Base-by-base conservation (phyloP, 2,797 vertebrate genomes). In the Chrosomus eos region DNA sequence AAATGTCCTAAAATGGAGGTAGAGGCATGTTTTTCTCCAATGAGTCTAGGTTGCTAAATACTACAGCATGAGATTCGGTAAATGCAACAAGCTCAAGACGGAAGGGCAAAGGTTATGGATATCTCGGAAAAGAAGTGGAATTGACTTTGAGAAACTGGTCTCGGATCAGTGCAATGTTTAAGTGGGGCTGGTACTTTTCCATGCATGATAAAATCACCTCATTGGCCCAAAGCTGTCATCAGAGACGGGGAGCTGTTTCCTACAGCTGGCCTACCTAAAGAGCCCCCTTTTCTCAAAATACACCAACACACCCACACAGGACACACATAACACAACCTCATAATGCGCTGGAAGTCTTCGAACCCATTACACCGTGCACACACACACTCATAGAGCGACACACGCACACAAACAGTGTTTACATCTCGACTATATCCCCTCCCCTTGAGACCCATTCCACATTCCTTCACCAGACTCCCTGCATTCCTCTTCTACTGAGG, bases 401-500 rank as follows among this genome's bases (percentile, higher is more conserved):
- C 77, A 72, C 85, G 83, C 85, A 86, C 80, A 87, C 80, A 85
- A 58, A 80, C 83, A 84, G 74, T 91, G 91, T 93, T 92, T 93
- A 91, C 90, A 91, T 92, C 88, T 91, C 86, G 86, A 88, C 85
- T 90, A 87, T 87, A 89, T 87, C 87, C 88, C 86, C 66, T 85
- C 87, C 90, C 40, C 67, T 26, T 48, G 74, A 88, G 90, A 89
- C 87, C 87, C 85, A 91, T 94, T 92, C 92, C 91, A 87, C 92
- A 91, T 90, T 90, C 90, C 83, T 88, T 89, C 91, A 90, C 88
- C 90, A 90, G 90, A 88, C 87, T 93, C 91, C 89, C 87, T 79
- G 83, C 87, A 90, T 89, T 91, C 90, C 90, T 95, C 80, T 87
- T 90, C 91, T 92, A 91, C 88, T 64, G 87, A 89, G 88, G 87